Evolutionary conservation across 1,140 invertebrate species (phyloP), one percentile per base, ranked within the genome.

Genomic region (Idris sp.): DNA sequence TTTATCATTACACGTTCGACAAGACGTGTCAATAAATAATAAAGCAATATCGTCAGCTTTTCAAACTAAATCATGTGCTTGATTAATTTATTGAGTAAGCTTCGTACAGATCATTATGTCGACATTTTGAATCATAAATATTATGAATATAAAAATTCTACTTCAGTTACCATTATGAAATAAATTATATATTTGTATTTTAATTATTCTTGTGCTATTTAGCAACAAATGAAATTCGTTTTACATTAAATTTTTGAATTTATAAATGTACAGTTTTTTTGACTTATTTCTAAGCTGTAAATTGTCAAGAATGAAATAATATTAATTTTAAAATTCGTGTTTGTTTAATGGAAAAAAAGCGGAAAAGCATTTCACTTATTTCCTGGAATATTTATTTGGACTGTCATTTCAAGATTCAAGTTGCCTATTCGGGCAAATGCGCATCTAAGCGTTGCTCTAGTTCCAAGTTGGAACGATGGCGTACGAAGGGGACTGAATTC

Each of bases 401-500:
- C 35, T 46, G 44, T 49, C 15, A 38, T 59, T 31, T 30, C 9
- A 59, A 59, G 43, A 48, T 3, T 16, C 9, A 14, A 28, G 22
- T 31, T 16, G 43, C 4, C 36, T 58, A 62, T 71, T 64, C 6
- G 54, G 43, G 54, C 58, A 58, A 69, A 53, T 61, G 71, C 44
- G 38, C 54, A 62, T 67, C 65, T 61, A 54, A 72, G 67, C 61
- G 48, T 48, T 76, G 74, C 41, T 72, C 67, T 59, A 69, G 65
- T 69, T 69, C 59, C 56, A 56, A 62, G 54, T 67, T 58, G 19
- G 41, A 65, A 64, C 30, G 58, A 64, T 58, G 43, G 56, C 56
- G 41, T 62, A 62, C 51, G 43, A 73, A 71, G 53, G 71, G 76
- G 67, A 80, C 74, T 69, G 74, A 77, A 79, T 78, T 75, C 65